Conservation (phyloP, 2,113 vertebrate species). For the Cathartes aura region DNA sequence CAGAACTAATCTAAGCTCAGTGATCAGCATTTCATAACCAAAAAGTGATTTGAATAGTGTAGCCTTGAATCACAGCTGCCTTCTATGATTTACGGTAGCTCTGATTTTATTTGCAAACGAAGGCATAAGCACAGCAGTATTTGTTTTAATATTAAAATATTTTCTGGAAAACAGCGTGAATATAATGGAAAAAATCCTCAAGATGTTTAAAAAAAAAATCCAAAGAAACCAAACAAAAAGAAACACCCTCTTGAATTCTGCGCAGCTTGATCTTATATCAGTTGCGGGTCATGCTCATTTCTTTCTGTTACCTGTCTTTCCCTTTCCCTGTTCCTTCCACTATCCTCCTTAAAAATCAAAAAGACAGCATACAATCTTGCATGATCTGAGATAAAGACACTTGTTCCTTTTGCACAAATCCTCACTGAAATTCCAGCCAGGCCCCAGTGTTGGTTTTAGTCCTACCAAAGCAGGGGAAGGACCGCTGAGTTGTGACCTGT, state of each 20-base stretch:
- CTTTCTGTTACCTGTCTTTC: not conserved
- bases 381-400: not conserved
- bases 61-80: not conserved
- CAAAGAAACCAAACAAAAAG: not conserved
- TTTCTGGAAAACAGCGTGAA: not conserved
- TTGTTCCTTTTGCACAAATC: not conserved
- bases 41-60: slow-evolving; percentile 1
- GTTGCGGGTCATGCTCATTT: not conserved
- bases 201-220: not conserved
- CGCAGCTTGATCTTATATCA: not conserved
- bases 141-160: not conserved
- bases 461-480: not conserved
- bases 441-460: not conserved
- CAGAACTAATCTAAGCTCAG: not conserved
- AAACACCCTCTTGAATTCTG: not conserved
- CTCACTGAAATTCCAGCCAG: not conserved
- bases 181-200: not conserved
- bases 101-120: slow-evolving; percentile 28
- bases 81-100: not conserved
- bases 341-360: not conserved
- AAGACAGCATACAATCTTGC: not conserved
- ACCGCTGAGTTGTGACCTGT: not conserved
- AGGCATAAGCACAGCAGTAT: not conserved
- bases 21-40: not conserved
- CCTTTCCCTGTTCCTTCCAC: not conserved